Conservation (phyloP, 2,113 vertebrate species). For the Mandrillus leucophaeus region DNA sequence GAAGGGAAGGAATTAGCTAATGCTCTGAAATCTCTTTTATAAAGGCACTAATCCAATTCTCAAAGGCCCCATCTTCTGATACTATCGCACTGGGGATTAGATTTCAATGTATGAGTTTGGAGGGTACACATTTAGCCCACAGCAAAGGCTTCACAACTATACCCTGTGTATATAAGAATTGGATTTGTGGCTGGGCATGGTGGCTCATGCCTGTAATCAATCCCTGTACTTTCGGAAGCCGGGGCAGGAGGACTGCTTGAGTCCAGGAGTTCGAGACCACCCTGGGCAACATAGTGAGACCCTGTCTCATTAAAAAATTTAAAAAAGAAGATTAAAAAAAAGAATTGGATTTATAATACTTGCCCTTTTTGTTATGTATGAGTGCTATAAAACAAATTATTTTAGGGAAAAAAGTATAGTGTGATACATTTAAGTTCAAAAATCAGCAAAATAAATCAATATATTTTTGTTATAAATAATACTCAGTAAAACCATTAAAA, state of each 20-base stretch:
- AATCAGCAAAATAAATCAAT: neutral
- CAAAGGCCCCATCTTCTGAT: neutral
- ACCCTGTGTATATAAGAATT: constrained; percentile 59
- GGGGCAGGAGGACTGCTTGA: too few species aligned
- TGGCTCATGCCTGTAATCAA: too few species aligned
- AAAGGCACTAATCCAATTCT: neutral
- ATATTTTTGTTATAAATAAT: neutral
- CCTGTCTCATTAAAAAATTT: too few species aligned
- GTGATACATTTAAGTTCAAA: neutral
- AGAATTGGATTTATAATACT: constrained; percentile 70
- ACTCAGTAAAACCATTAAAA: neutral
- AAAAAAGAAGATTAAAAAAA: too few species aligned
- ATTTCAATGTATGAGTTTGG: neutral
- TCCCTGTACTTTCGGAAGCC: too few species aligned
- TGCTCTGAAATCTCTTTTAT: neutral
- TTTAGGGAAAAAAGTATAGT: constrained; percentile 57
- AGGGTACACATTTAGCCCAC: neutral
- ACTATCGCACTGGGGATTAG: neutral
- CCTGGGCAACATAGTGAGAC: too few species aligned
- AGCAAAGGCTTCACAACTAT: neutral
- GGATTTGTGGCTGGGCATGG: too few species aligned
- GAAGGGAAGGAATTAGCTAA: neutral
- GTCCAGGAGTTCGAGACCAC: too few species aligned
- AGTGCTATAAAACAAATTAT: constrained; percentile 79
- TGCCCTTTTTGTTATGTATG: constrained; percentile 76